Evolutionary conservation across 92 coral and sea anemone genomes (phyloP).

Genomic region (Epizoanthus fatuus): DNA sequence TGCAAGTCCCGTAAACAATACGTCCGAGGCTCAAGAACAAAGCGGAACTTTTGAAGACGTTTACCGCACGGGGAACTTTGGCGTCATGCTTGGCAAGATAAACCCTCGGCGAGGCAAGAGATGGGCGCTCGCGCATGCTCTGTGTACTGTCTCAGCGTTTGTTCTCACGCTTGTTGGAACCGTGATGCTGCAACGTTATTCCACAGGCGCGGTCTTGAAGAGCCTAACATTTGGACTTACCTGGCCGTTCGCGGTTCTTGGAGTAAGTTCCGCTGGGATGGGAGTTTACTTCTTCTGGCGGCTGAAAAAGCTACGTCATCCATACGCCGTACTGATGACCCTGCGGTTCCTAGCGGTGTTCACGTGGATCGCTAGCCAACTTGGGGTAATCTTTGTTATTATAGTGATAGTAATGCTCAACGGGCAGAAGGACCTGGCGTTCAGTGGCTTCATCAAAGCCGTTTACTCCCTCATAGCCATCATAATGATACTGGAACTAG

Average conservation of each 20-base stretch:
- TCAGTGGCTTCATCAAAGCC: constrained; percentile 19
- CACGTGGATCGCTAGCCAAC: neutral
- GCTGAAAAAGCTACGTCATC: neutral
- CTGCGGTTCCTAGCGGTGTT: constrained; percentile 2
- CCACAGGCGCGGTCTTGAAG: neutral
- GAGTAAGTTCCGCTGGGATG: neutral
- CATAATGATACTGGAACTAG: constrained; percentile 21
- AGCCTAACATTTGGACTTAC: constrained; percentile 12
- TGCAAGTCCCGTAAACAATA: no score
- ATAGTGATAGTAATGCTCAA: no score
- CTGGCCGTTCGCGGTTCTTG: constrained; percentile 31
- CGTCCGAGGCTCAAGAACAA: no score
- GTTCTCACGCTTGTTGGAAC: constrained; percentile 33
- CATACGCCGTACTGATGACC: constrained; percentile 20
- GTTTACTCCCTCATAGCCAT: constrained; percentile 1
- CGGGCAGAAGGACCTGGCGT: no score
- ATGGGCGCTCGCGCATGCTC: constrained; percentile 29
- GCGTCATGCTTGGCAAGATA: constrained; percentile 43
- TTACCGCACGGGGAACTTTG: constrained; percentile 67
- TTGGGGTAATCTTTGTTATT: no score
- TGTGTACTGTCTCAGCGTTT: constrained; percentile 7
- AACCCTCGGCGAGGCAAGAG: constrained; percentile 39
- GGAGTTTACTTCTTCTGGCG: constrained; percentile 22
- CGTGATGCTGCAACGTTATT: constrained; percentile 22
- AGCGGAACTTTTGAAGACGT: constrained; percentile 20